Conservation (phyloP, 2,797 vertebrate species). For the Cryptoprocta ferox region DNA sequence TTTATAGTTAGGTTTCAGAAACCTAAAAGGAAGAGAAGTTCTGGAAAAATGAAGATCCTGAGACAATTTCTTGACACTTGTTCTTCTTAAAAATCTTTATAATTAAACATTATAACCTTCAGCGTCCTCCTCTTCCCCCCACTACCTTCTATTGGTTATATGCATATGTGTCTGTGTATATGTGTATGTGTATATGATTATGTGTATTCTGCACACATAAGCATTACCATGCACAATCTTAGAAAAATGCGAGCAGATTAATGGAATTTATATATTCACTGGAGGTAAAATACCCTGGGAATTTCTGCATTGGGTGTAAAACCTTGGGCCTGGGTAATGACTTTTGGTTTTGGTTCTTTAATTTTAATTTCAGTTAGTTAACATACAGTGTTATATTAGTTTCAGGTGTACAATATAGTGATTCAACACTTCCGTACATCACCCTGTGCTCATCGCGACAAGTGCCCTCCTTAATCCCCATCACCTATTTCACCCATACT, state of each 20-base stretch:
- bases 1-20: conserved; percentile 2
- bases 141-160: not conserved
- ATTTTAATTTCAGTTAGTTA: not conserved
- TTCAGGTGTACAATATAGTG: not conserved
- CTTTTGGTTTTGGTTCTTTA: not conserved
- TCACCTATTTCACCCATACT: not conserved
- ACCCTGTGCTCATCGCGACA: not conserved
- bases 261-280: conserved; percentile 46
- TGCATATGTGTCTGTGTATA: too few relatives aligned
- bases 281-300: not conserved
- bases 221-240: not conserved
- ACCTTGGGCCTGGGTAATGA: conserved; percentile 58
- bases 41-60: not conserved
- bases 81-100: conserved; percentile 1
- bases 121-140: accelerated
- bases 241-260: not conserved
- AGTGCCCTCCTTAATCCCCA: not conserved
- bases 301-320: conserved; percentile 30
- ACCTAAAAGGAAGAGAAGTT: conserved; percentile 7
- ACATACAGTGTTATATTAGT: not conserved
- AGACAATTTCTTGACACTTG: not conserved
- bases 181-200: too few relatives aligned
- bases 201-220: not conserved
- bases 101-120: not conserved
- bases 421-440: not conserved